Evolutionary conservation across 1,140 invertebrate genomes (phyloP), one percentile per base, ranked within the genome.

Genomic region (Gonatopus flavifemur): DNA sequence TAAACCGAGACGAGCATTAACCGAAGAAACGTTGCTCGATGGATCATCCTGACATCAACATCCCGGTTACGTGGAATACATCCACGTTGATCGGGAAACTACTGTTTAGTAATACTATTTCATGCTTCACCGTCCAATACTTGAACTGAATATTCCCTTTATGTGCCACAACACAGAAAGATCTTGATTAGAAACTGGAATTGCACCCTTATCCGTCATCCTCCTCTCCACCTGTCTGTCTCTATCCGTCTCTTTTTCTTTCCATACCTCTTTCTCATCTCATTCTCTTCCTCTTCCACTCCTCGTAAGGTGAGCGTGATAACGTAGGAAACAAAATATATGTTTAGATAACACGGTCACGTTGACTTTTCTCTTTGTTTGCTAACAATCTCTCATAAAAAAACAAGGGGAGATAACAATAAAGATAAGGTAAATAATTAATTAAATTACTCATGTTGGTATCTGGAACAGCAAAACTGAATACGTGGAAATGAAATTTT

Each of bases 11-110:
- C 74, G 72, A 45, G 72, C 74, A 15, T 67, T 68, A 1, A 77
- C 74, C 46, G 77, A 81, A 44, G 81, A 82, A 30, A 81, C 81
- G 3, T 68, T 80, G 9, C 67, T 81, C 12, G 78, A 75, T 3
- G 58, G 68, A 3, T 72, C 74, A 10, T 76, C 78, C 68, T 91
- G 89, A 85, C 91, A 90, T 86, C 88, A 90, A 62, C 86, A 86
- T 70, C 85, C 87, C 76, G 88, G 88, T 77, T 89, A 88, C 82
- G 89, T 93, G 81, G 90, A 93, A 71, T 91, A 89, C 70, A 91
- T 91, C 67, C 88, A 91, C 79, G 88, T 91, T 72, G 90, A 93
- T 80, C 86, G 89, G 69, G 89, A 91, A 78, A 91, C 89, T 62
- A 91, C 89, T 54, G 90, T 92, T 80, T 92, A 77, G 66, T 52